These are phyloP conservation scores for Eupsilia transversa DNA, from an alignment of 2,888 invertebrate species.

Conservation along the genomic window DNA sequence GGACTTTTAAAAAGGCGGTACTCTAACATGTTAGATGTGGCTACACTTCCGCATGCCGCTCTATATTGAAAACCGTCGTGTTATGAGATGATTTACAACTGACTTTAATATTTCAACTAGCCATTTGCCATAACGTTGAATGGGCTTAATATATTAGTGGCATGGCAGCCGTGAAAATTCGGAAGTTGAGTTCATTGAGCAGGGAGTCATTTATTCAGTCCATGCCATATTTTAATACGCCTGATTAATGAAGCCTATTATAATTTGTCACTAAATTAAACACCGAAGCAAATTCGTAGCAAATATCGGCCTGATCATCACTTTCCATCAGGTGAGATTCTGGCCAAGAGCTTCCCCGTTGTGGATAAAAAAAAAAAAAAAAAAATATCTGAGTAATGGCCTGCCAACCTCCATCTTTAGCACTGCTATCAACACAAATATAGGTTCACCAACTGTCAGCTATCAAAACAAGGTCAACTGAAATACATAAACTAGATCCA, in stretches of 20 bases:
- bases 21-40: slow-evolving; percentile 70
- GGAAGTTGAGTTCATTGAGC: slow-evolving; percentile 40
- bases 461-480: background rate
- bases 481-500: slow-evolving; percentile 6
- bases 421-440: background rate
- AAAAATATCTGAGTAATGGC: background rate
- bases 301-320: too few species aligned
- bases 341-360: too few species aligned
- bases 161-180: slow-evolving; percentile 55
- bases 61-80: slow-evolving; percentile 69
- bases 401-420: background rate
- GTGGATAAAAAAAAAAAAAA: too few species aligned
- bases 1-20: slow-evolving; percentile 75
- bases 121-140: slow-evolving; percentile 63
- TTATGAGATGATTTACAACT: slow-evolving; percentile 74
- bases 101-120: slow-evolving; percentile 71
- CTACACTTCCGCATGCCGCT: slow-evolving; percentile 79
- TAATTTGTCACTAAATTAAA: slow-evolving; percentile 36
- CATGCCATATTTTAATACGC: slow-evolving; percentile 16
- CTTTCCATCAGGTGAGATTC: too few species aligned
- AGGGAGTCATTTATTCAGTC: slow-evolving; percentile 36
- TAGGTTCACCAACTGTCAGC: background rate
- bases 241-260: slow-evolving; percentile 42
- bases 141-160: slow-evolving; percentile 58
- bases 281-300: background rate